A percentile compares a stretch with the other conserved stretches of the same genome.
phyloP scores from a whole-genome alignment of 2,797 vertebrate species.

The Eulemur coronatus region DNA sequence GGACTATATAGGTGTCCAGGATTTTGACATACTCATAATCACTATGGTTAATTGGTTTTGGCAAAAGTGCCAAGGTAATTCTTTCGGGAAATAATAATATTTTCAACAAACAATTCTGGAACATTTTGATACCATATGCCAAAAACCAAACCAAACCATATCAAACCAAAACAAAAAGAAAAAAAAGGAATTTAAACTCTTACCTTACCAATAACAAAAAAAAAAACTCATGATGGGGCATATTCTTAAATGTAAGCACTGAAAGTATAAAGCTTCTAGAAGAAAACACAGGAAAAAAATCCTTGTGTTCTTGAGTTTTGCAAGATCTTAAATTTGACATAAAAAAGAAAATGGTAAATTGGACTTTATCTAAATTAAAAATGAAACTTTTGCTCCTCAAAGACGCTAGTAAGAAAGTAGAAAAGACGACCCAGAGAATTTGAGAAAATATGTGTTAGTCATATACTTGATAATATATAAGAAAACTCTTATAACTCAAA shows the following conservation, averaged over 20 bases:
- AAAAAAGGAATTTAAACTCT: neutral
- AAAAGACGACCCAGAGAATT: neutral
- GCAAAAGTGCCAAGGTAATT: neutral
- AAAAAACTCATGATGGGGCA: neutral
- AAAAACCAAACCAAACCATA: neutral
- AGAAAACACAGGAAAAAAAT: neutral
- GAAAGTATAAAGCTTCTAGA: neutral
- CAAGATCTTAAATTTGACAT: neutral
- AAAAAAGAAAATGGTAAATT: neutral
- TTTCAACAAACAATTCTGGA: neutral
- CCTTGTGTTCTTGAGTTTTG: neutral
- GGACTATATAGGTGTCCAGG: neutral
- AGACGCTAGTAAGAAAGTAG: neutral
- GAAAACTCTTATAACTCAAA: neutral
- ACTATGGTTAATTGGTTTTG: slow-evolving; percentile 7
- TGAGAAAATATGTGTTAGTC: neutral
- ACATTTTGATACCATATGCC: neutral
- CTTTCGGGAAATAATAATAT: neutral
- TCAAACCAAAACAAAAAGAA: neutral
- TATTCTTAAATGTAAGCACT: neutral
- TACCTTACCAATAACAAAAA: neutral
- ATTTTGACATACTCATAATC: neutral
- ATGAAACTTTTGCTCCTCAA: neutral
- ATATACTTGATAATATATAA: neutral
- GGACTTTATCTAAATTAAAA: neutral